phyloP scores from a whole-genome alignment of 2,113 vertebrate species.

The Myxocyprinus asiaticus region DNA sequence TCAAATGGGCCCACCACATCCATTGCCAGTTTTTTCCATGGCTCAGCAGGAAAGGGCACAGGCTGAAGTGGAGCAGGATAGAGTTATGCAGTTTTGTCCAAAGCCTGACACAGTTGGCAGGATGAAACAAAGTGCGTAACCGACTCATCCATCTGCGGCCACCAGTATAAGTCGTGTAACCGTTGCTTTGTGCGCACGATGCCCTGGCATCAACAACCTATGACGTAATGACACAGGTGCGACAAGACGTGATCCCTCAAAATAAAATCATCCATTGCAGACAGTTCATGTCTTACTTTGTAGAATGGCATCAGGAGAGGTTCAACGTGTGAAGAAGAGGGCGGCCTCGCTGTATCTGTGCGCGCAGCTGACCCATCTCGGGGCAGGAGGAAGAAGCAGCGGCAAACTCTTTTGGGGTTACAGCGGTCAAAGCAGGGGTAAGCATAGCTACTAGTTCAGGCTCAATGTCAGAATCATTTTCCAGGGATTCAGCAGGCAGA shows the following conservation, averaged over 20 bases:
- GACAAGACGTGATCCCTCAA: background rate
- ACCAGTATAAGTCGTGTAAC: background rate
- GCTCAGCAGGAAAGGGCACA: background rate
- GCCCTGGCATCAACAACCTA: background rate
- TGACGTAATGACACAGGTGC: background rate
- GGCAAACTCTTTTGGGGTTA: too few species aligned
- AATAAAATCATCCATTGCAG: background rate
- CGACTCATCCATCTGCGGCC: background rate
- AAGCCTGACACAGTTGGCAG: background rate
- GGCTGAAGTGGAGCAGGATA: background rate
- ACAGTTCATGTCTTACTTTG: background rate
- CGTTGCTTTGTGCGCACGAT: background rate
- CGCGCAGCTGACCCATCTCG: too few species aligned
- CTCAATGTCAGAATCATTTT: too few species aligned
- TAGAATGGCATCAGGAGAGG: background rate
- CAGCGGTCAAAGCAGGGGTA: too few species aligned
- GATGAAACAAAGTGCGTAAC: background rate
- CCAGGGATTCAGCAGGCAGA: background rate
- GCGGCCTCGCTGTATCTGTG: too few species aligned
- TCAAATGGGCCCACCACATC: background rate
- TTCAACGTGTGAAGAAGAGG: background rate
- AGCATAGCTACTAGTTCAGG: too few species aligned
- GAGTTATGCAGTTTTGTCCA: slow-evolving; percentile 14
- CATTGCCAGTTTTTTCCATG: background rate
- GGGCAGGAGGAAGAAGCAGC: too few species aligned